Conservation (phyloP, 2,888 invertebrate species). For the Lomographa bimaculata region DNA sequence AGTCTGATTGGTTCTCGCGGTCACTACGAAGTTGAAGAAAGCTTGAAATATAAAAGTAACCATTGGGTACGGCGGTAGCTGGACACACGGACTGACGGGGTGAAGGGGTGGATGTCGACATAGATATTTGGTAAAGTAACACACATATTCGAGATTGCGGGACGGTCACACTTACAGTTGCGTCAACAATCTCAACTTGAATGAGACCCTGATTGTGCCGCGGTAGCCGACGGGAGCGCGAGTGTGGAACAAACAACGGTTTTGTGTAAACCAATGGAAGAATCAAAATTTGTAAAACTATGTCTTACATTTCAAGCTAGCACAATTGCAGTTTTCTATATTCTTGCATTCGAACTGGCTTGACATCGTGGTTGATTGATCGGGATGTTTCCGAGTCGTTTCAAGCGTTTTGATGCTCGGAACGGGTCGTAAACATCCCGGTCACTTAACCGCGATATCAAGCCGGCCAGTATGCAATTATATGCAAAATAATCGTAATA, state of each 20-base stretch:
- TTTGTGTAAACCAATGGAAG: conserved; percentile 35
- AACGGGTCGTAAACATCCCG: too few relatives aligned
- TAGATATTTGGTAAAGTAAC: conserved; percentile 68
- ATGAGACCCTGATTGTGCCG: conserved; percentile 74
- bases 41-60: conserved; percentile 51
- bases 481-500: too few relatives aligned
- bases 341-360: too few relatives aligned
- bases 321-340: too few relatives aligned
- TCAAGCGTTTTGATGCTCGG: too few relatives aligned
- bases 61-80: conserved; percentile 66
- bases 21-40: conserved; percentile 48
- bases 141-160: conserved; percentile 72
- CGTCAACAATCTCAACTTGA: conserved; percentile 80
- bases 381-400: too few relatives aligned
- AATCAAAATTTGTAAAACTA: too few relatives aligned
- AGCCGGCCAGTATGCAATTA: too few relatives aligned
- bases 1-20: conserved; percentile 24
- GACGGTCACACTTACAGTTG: conserved; percentile 82
- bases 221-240: conserved; percentile 68
- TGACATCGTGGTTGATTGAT: too few relatives aligned
- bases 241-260: conserved; percentile 76
- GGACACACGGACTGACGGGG: conserved; percentile 64
- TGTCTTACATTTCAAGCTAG: too few relatives aligned
- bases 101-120: conserved; percentile 60
- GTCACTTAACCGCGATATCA: too few relatives aligned